Conservation (phyloP, 2,888 invertebrate genomes). For the Pandemis cinnamomeana region DNA sequence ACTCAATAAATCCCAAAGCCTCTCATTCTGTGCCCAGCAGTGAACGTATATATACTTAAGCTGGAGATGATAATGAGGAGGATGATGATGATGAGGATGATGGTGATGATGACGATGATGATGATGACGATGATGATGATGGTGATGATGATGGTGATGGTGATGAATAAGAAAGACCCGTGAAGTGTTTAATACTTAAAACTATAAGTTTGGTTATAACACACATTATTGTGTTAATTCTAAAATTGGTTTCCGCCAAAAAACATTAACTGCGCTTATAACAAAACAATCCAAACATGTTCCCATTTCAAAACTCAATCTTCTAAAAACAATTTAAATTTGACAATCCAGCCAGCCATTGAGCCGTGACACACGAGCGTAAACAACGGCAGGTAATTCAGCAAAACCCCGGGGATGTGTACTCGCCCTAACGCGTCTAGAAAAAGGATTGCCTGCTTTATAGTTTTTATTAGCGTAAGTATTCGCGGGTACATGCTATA, state of each 20-base stretch:
- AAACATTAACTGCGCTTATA: not conserved
- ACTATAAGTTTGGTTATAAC: too few species aligned
- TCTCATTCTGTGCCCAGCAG: too few species aligned
- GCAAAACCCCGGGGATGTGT: constrained; percentile 65
- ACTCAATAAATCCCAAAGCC: too few species aligned
- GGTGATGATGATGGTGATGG: too few species aligned
- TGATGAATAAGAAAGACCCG: too few species aligned
- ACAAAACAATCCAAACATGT: not conserved
- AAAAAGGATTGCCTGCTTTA: constrained; percentile 79
- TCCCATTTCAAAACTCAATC: constrained; percentile 4
- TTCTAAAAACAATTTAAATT: constrained; percentile 53
- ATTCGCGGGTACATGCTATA: constrained; percentile 61
- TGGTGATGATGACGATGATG: too few species aligned
- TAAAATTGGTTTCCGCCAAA: not conserved
- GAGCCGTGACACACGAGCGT: constrained; percentile 53
- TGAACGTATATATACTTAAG: too few species aligned
- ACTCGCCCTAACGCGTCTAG: constrained; percentile 62
- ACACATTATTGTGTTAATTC: too few species aligned
- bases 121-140: too few species aligned
- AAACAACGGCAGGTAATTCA: constrained; percentile 73
- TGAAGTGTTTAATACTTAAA: too few species aligned
- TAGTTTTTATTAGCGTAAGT: constrained; percentile 74
- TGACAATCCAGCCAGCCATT: constrained; percentile 66
- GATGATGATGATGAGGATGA: too few species aligned
- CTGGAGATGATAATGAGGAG: too few species aligned